Percentiles rank a stretch among this genome's conserved stretches.
phyloP scores from a whole-genome alignment of 2,888 invertebrate genomes.

The Ophion ellenae region DNA sequence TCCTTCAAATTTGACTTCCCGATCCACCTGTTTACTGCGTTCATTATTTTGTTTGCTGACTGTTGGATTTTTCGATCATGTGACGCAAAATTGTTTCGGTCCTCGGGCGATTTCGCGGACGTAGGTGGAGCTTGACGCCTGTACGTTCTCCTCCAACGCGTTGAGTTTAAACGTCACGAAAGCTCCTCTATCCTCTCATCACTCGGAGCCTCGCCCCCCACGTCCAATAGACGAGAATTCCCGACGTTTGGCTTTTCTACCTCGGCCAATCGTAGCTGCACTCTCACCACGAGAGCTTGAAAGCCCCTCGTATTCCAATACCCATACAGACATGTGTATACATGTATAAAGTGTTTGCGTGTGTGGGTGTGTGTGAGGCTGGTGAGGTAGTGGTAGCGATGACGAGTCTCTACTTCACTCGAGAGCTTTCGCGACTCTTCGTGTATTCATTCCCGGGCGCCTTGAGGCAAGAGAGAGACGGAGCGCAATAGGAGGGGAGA shows the following conservation, averaged over 20 bases:
- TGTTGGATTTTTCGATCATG: background rate
- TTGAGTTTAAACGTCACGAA: conserved; percentile 54
- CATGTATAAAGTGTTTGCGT: conserved; percentile 3
- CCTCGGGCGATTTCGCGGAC: conserved; percentile 27
- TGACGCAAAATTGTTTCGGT: background rate
- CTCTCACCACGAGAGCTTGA: conserved; percentile 54
- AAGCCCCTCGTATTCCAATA: conserved; percentile 40
- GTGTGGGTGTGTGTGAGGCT: background rate
- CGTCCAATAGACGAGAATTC: conserved; percentile 77
- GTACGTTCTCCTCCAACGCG: conserved; percentile 63
- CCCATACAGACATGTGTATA: background rate
- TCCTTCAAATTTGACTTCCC: background rate
- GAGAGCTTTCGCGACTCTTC: conserved; percentile 67
- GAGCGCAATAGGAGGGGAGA: conserved; percentile 3
- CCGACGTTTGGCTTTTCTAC: conserved; percentile 69
- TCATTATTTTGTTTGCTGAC: background rate
- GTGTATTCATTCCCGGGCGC: conserved; percentile 47
- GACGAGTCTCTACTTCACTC: conserved; percentile 64
- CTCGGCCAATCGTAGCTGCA: conserved; percentile 72
- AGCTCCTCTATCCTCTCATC: conserved; percentile 54
- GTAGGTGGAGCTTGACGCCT: conserved; percentile 68
- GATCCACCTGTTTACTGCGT: background rate
- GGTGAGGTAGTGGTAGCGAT: conserved; percentile 54
- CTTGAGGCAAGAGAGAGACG: background rate
- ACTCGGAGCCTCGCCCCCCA: conserved; percentile 78